These are phyloP conservation scores for Orchesellides sinensis DNA, from an alignment of 2,888 invertebrate species.

Conservation along the genomic window DNA sequence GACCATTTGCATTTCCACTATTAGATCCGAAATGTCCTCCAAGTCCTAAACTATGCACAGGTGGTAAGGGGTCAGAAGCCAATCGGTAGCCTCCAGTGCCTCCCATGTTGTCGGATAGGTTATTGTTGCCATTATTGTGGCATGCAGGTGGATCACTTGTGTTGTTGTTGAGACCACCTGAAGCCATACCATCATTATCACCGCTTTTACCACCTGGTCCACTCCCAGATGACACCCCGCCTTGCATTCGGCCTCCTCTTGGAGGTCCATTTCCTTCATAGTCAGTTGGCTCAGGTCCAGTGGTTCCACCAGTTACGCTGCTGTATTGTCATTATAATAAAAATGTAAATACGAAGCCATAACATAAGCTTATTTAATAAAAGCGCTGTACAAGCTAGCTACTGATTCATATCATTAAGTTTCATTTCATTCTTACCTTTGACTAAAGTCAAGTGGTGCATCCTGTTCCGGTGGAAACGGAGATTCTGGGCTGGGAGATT, in stretches of 20 bases:
- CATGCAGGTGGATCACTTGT: slow-evolving; percentile 80
- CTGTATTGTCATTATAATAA: too few relatives aligned
- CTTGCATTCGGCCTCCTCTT: slow-evolving; percentile 74
- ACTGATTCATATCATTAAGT: not conserved
- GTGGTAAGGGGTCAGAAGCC: slow-evolving; percentile 74
- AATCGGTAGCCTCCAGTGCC: slow-evolving; percentile 72
- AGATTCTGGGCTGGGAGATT: slow-evolving; percentile 75
- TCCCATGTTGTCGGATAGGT: slow-evolving; percentile 63
- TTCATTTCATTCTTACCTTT: slow-evolving; percentile 71
- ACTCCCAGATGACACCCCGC: slow-evolving; percentile 70
- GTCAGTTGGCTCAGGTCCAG: slow-evolving; percentile 71
- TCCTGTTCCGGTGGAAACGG: slow-evolving; percentile 78
- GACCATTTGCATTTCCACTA: slow-evolving; percentile 77
- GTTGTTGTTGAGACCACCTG: slow-evolving; percentile 80
- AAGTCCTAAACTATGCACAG: slow-evolving; percentile 78
- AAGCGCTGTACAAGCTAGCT: not conserved
- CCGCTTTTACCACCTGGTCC: slow-evolving; percentile 70
- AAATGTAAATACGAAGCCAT: too few relatives aligned
- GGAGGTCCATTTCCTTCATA: slow-evolving; percentile 75
- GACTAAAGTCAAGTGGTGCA: slow-evolving; percentile 75
- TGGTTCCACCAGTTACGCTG: slow-evolving; percentile 62
- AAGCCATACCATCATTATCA: slow-evolving; percentile 70
- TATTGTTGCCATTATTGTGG: slow-evolving; percentile 77
- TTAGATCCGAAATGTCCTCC: slow-evolving; percentile 79
- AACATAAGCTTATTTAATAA: not conserved